Evolutionary conservation across 30 jellyfish, hydroid and myxozoan species (phyloP), one percentile per base, ranked within the genome.

Genomic region (Aurelia aurita complex sp. Pacific): DNA sequence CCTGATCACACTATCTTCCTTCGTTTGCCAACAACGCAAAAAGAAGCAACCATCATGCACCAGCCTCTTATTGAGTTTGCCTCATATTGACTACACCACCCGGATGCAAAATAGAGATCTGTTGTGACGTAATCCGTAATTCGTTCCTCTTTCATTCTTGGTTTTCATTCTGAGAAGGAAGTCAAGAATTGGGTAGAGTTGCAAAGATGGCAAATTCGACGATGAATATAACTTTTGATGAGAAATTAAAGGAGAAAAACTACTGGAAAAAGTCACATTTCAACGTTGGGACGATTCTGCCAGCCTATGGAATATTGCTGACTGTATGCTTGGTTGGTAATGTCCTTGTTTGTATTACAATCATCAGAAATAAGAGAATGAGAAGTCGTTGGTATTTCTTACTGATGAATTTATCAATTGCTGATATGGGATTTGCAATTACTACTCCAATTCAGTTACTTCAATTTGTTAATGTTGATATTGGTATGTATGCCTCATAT

Each of bases 381-480:
- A 77, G 81, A 73, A 68, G 85, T 42, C 79, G 96, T 14, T 87
- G 87, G 85, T 77, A 77, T 61, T 77, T 14, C 53, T 42, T 87
- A 71, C 69, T 87, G 85, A 40, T 71, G 2, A 87, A 77, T 64
- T 63, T 87, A 43, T 53, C 96, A 16, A 35, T 87, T 7, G 85
- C 96, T 3, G 96, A 87, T 43, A 77, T 87, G 85, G 90, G 90
- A 3, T 75, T 87, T 43, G 90, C 89, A 9, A 29, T 87, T 18
- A 29, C 96, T 6, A 87, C 96, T 19, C 96, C 90, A 34, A 62
- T 77, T 2, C 86, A 73, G 62, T 15, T 69, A 32, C 50, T 87
- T 36, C 96, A 76, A 46, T 87, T 67, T 51, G 69, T 62, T 5
- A 60, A 68, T 38, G 79, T 87, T 2, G 73, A 79, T 43, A 15